Percentiles rank a stretch among this genome's conserved stretches.
phyloP scores from a whole-genome alignment of 2,888 invertebrate species.

The Octonoba sinensis region DNA sequence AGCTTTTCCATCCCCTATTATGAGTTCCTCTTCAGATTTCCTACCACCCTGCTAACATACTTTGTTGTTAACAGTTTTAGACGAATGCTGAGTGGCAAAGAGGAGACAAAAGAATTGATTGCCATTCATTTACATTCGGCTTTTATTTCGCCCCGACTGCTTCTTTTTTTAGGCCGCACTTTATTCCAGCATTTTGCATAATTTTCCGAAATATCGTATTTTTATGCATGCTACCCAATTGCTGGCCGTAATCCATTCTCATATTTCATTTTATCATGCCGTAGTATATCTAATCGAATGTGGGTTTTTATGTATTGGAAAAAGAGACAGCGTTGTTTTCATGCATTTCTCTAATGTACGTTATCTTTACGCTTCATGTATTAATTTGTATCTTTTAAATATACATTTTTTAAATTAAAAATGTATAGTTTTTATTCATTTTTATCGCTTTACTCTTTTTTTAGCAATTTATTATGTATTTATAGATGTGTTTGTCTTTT shows the following conservation, averaged over 20 bases:
- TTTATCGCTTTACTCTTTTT: no score
- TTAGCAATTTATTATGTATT: no score
- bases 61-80: conserved; percentile 39
- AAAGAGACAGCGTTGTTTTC: no score
- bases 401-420: no score
- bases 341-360: no score
- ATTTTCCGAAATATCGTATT: conserved; percentile 5
- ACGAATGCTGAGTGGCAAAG: conserved; percentile 26
- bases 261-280: no score
- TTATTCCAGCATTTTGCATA: conserved; percentile 23
- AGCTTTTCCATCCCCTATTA: conserved; percentile 39
- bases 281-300: no score
- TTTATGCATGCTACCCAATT: conserved; percentile 2
- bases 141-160: conserved; percentile 1
- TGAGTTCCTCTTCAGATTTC: conserved; percentile 43
- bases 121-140: conserved; percentile 22
- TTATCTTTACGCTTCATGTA: no score
- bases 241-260: not conserved
- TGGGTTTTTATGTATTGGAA: no score
- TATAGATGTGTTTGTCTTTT: no score
- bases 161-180: conserved; percentile 17
- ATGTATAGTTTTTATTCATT: no score
- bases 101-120: conserved; percentile 42
- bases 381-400: no score
- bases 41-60: conserved; percentile 14